phyloP scores from a whole-genome alignment of 1,140 invertebrate species.

The Leptinotarsa texana region DNA sequence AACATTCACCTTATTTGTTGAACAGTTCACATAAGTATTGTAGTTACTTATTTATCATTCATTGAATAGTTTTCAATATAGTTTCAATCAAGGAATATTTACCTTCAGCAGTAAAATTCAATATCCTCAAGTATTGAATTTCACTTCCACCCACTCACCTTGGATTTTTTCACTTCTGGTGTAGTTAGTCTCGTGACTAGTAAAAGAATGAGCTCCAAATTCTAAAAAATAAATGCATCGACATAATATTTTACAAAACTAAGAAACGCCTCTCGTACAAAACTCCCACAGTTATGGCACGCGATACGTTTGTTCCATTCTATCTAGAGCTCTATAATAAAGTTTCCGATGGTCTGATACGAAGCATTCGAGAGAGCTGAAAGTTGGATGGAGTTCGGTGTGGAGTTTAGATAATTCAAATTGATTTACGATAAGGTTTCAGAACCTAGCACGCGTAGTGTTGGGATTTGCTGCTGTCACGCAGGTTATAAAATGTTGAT shows the following conservation, averaged over 20 bases:
- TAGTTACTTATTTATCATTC: too few relatives aligned
- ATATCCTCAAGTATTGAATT: too few relatives aligned
- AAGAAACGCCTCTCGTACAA: neutral
- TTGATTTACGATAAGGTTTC: neutral
- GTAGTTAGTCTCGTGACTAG: neutral
- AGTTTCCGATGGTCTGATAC: neutral
- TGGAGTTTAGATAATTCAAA: conserved; percentile 2
- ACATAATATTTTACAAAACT: conserved; percentile 12
- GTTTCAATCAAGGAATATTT: too few relatives aligned
- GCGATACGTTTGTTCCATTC: neutral
- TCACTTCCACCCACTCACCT: neutral
- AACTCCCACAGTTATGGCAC: neutral
- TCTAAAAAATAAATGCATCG: conserved; percentile 8
- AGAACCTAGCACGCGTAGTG: conserved; percentile 7
- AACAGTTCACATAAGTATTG: too few relatives aligned
- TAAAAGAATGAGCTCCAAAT: neutral
- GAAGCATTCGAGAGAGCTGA: neutral
- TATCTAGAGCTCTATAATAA: neutral
- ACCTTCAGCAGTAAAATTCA: too few relatives aligned
- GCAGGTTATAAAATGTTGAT: neutral
- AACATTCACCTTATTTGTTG: too few relatives aligned
- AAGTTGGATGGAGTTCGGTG: conserved; percentile 5
- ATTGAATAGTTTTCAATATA: too few relatives aligned
- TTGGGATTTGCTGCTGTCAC: neutral
- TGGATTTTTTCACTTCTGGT: neutral